Base-by-base conservation (phyloP, 2,113 vertebrate species). In the Suricata suricatta region DNA sequence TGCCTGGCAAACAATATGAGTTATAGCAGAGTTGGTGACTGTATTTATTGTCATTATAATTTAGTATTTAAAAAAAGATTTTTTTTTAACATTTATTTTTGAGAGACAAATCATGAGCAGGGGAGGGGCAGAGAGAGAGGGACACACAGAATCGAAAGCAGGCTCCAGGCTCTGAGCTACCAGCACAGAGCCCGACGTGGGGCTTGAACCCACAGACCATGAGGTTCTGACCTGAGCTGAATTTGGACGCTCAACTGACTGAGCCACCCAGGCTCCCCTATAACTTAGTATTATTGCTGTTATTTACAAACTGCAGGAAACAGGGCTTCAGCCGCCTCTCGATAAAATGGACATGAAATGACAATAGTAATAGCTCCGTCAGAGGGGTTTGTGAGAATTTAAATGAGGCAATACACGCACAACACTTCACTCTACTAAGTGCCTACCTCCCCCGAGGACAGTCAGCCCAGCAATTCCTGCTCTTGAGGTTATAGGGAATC, bases 321-420 rank as follows among this genome's bases (percentile, higher is more conserved):
- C 3, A 35, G 76, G 64, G 57, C n/a, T 69, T 94, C 89, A 27
- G 31, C 82, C 87, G 85, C 19, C 13, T 35, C n/a, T 76, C 57
- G 85, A 31, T 64, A 77, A 88, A 97, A 88, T 44, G 63, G 69
- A 33, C n/a, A 31, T 83, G 8, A 64, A 4, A 41, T 29, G 33
- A 90, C 16, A 25, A 14, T 38, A 93, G 2, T 7, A 77, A 12
- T 31, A 63, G 38, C 16, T 66, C 57, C 8, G 60, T 81, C 57
- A 2, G 52, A 74, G 63, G 11, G 6, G 66, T 27, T 66, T 50
- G 80, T 81, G 76, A 94, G 64, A 38, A 44, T 64, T 25, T 50
- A 93, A 81, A 57, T 33, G 50, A 76, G 66, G 4, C 1, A 2
- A 5, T 41, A 14, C n/a, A 2, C 5, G 7, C 12, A 38, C 74